A percentile compares a stretch with the other conserved stretches of the same genome.
These are phyloP conservation scores for Ciconia nigra DNA, from an alignment of 2,797 vertebrate genomes.

Conservation along the genomic window DNA sequence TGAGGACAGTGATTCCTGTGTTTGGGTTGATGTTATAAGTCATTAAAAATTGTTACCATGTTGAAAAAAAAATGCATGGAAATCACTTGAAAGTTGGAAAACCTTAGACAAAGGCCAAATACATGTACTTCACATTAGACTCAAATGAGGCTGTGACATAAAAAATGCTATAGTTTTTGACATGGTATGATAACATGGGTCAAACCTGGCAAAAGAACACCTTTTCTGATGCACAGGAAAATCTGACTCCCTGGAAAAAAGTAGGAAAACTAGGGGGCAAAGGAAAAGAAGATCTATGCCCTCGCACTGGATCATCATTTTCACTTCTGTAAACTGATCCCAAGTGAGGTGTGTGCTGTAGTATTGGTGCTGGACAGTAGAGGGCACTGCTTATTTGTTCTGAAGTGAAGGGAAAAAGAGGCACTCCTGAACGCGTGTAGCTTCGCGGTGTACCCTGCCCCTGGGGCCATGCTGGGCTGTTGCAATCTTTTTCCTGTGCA, in stretches of 20 bases:
- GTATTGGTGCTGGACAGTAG: constrained; percentile 9
- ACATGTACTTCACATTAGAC: neutral
- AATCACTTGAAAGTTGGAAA: neutral
- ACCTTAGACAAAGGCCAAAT: neutral
- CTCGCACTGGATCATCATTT: accelerated
- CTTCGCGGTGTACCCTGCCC: neutral
- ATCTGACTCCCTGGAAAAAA: neutral
- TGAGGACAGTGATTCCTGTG: neutral
- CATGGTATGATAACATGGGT: neutral
- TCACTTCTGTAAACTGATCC: too few relatives aligned
- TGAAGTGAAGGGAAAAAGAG: neutral
- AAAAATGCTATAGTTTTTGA: neutral
- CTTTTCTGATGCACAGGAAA: neutral
- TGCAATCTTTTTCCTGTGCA: neutral
- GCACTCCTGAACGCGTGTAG: neutral
- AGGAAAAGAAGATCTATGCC: neutral
- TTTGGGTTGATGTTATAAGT: neutral
- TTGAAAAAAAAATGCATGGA: neutral
- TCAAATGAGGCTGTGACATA: neutral
- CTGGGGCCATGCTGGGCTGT: neutral
- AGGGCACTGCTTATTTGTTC: constrained; percentile 45
- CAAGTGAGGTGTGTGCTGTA: neutral
- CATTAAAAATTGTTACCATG: neutral
- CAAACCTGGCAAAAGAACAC: neutral
- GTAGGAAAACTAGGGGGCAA: accelerated